Conservation (phyloP, 2,888 invertebrate species). For the Melipona bicolor region DNA sequence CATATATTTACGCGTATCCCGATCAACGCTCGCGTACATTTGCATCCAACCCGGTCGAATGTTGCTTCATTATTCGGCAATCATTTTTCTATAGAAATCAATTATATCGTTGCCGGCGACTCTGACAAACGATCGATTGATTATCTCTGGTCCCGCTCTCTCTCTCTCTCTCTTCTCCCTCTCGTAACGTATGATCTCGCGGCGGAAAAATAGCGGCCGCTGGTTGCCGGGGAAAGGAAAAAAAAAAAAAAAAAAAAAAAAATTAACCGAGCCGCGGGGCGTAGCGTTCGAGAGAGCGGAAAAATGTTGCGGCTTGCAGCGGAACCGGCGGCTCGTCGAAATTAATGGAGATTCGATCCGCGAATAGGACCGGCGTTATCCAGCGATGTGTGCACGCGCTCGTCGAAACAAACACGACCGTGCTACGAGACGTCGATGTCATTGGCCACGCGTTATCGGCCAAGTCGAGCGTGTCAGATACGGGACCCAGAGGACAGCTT, state of each 20-base stretch:
- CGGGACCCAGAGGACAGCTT: conserved; percentile 8
- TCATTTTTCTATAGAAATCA: conserved; percentile 53
- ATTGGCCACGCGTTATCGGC: conserved; percentile 64
- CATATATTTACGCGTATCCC: not conserved
- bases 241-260: not conserved
- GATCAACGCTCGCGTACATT: not conserved
- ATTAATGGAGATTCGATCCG: conserved; percentile 69
- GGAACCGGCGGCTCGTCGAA: conserved; percentile 49
- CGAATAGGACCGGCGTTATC: conserved; percentile 35
- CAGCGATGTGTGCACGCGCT: conserved; percentile 6
- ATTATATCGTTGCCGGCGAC: conserved; percentile 35
- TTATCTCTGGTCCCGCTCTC: conserved; percentile 32
- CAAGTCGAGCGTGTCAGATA: conserved; percentile 60
- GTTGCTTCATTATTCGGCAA: conserved; percentile 40
- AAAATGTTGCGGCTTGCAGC: conserved; percentile 63
- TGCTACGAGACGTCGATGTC: conserved; percentile 48
- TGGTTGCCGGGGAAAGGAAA: conserved; percentile 28
- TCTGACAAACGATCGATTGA: conserved; percentile 58
- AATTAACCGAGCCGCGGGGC: conserved; percentile 49
- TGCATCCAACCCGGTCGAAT: not conserved
- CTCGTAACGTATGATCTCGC: conserved; percentile 44
- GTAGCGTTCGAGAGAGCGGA: conserved; percentile 35
- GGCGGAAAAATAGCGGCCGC: conserved; percentile 57
- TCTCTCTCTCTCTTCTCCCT: not conserved
- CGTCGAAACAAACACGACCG: conserved; percentile 7